Conservation (phyloP, 2,888 invertebrate genomes). For the Autographa gamma region DNA sequence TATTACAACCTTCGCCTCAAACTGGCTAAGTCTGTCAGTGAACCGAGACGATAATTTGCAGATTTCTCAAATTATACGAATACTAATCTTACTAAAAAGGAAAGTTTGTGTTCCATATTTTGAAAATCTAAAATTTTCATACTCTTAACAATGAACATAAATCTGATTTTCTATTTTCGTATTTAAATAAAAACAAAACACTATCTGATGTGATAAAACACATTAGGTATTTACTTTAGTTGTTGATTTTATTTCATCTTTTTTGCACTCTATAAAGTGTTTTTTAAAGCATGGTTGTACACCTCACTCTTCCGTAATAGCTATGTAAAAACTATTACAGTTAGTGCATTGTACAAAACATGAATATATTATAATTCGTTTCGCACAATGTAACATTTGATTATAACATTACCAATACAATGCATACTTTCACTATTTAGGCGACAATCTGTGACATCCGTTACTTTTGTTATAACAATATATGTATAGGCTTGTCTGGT, state of each 20-base stretch:
- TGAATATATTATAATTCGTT: slow-evolving; percentile 60
- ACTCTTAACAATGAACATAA: neutral
- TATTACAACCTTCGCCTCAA: slow-evolving; percentile 11
- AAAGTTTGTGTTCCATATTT: slow-evolving; percentile 23
- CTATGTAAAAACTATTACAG: slow-evolving; percentile 24
- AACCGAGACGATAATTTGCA: slow-evolving; percentile 29
- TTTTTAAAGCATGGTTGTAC: neutral
- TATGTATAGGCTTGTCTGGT: slow-evolving; percentile 29
- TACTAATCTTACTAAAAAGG: slow-evolving; percentile 29
- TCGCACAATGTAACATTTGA: slow-evolving; percentile 58
- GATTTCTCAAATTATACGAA: slow-evolving; percentile 27
- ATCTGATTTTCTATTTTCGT: neutral
- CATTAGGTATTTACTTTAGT: neutral
- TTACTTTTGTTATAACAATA: slow-evolving; percentile 52
- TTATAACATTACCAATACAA: slow-evolving; percentile 63
- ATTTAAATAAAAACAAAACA: neutral
- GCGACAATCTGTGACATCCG: slow-evolving; percentile 72
- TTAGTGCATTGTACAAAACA: slow-evolving; percentile 31
- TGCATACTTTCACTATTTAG: slow-evolving; percentile 71
- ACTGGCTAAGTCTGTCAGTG: slow-evolving; percentile 39
- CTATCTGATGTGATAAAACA: neutral
- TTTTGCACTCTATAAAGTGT: neutral
- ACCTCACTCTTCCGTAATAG: slow-evolving; percentile 10
- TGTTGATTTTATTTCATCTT: no score
- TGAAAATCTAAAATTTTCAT: neutral